Base-by-base conservation (phyloP, 2,888 invertebrate species). In the Chirona hameri region DNA sequence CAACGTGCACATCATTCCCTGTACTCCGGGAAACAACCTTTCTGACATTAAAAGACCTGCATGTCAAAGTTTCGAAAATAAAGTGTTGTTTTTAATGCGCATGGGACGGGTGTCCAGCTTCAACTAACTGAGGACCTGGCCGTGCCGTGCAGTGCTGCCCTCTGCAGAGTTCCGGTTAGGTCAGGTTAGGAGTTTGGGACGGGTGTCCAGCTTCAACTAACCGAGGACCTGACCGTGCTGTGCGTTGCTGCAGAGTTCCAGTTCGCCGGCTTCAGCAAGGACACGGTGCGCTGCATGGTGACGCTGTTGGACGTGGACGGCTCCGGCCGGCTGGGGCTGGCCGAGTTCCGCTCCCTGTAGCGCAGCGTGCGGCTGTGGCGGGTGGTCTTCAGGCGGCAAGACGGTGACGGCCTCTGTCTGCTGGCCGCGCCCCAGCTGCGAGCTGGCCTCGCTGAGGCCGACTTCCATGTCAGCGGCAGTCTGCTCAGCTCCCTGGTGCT, bases 271-370 rank as follows among this genome's bases (percentile, higher is more conserved):
- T 96, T 98, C 89, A 94, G 95, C 12, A 93, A 95, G 88, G 97
- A 98, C 84, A 93, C 96, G 4, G 97, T 97, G 87, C 91, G 97
- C 84, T 95, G 95, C 85, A 97, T 98, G 95, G 92, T 98, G 60
- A 95, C 97, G 0, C 94, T 97, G 94, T 89, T 97, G 88, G 98
- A 98, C 88, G 91, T 92, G 55, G 97, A 98, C 88, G 91, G 93
- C 86, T 96, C 97, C 0, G 97, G 98, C 0, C 96, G 95, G 87
- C 91, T 98, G 81, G 96, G 95, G 21, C 95, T 95, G 86, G 94
- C 95, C 83, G 98, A 98, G 89, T 98, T 98, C 87, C 93, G 93
- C 87, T 89, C 91, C 0, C 89, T 98, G 5, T 96, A 97, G 93
- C 91, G 91, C 72, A 93, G 95, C 86, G 91, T 98, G 84, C 91